Evolutionary conservation across 2,888 invertebrate genomes (phyloP).

Genomic region (Leptinotarsa haldemani): DNA sequence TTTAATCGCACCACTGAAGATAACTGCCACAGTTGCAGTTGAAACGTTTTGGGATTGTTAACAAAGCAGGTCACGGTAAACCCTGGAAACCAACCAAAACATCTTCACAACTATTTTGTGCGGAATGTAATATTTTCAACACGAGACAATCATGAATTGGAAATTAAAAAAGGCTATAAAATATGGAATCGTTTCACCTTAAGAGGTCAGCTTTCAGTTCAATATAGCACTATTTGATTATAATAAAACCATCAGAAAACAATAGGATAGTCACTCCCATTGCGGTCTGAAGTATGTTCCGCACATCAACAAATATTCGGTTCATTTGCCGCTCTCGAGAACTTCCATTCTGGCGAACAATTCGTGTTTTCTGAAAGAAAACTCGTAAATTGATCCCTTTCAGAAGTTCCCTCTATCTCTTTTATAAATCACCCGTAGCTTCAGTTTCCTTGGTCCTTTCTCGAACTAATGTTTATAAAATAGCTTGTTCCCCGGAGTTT

Average conservation of each 20-base stretch:
- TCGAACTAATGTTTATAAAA: constrained; percentile 29
- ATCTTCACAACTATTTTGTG: no score
- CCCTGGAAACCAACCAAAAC: no score
- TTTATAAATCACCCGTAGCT: constrained; percentile 31
- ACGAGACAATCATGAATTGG: no score
- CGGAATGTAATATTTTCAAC: no score
- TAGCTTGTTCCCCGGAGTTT: constrained; percentile 3
- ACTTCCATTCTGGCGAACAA: constrained; percentile 31
- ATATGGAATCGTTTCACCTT: no score
- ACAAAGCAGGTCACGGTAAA: no score
- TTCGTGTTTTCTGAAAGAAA: constrained; percentile 30
- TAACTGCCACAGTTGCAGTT: no score
- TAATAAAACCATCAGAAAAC: neutral
- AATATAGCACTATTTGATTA: no score
- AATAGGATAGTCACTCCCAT: neutral
- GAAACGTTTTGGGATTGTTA: no score
- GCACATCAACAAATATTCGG: constrained; percentile 33
- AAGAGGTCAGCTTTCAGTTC: no score
- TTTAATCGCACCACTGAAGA: no score
- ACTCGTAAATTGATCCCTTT: constrained; percentile 38
- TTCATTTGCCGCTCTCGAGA: constrained; percentile 33
- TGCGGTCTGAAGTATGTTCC: constrained; percentile 20
- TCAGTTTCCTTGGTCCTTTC: constrained; percentile 20
- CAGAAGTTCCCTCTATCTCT: constrained; percentile 33
- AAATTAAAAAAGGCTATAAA: no score